Evolutionary conservation across 2,888 invertebrate species (phyloP).

Genomic region (Invenusta paracnida): DNA sequence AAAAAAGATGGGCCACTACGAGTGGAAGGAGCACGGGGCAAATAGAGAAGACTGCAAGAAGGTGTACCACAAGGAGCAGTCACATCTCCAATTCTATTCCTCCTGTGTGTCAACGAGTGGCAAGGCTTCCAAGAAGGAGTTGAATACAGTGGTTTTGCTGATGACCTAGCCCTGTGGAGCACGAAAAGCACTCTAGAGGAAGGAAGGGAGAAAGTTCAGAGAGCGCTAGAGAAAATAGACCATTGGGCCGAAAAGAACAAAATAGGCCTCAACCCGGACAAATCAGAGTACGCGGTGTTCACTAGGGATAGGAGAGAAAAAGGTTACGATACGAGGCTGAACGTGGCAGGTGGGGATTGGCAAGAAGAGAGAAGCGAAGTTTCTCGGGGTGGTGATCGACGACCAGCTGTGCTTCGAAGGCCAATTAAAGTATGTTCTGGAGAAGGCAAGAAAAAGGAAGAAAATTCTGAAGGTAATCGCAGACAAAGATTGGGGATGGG

Average conservation of each 20-base stretch:
- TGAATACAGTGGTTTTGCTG: conserved; percentile 30
- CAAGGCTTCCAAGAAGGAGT: background rate
- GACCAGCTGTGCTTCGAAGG: background rate
- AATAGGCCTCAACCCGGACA: background rate
- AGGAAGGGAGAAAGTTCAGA: background rate
- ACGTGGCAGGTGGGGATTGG: conserved; percentile 10
- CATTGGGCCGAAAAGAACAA: conserved; percentile 12
- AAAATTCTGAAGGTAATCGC: conserved; percentile 1
- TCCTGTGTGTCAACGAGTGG: conserved; percentile 20
- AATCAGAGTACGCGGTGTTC: background rate
- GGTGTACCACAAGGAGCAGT: conserved; percentile 31
- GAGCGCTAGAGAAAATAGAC: conserved; percentile 12
- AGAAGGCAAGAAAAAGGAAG: background rate
- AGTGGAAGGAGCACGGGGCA: background rate
- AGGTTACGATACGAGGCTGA: background rate
- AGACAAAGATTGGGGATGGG: conserved; percentile 20
- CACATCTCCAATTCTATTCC: conserved; percentile 15
- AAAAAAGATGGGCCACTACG: background rate
- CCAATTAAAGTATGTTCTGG: background rate
- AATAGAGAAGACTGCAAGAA: conserved; percentile 7
- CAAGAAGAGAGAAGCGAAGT: background rate
- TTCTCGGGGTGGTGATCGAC: conserved; percentile 21
- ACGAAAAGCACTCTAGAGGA: background rate
- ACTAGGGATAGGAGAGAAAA: background rate
- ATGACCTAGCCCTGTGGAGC: conserved; percentile 29